phyloP scores from a whole-genome alignment of 2,797 vertebrate genomes.

The Amblyraja radiata region DNA sequence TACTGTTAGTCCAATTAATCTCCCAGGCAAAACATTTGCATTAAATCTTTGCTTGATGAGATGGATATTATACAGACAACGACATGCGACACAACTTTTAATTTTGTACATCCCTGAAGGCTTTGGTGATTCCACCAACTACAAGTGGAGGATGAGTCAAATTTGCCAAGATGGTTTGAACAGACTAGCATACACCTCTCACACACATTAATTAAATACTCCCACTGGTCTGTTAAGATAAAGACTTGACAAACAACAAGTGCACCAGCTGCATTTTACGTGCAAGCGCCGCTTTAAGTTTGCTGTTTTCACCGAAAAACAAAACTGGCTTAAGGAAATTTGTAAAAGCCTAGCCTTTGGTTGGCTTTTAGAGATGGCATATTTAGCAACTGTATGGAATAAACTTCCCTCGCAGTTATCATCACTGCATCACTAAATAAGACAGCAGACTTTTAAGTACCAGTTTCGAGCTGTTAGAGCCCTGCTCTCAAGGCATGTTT shows the following conservation, averaged over 20 bases:
- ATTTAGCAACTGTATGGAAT: constrained; percentile 65
- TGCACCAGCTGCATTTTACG: constrained; percentile 21
- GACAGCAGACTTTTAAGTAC: constrained; percentile 68
- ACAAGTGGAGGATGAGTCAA: constrained; percentile 62
- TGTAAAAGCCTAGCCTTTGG: neutral
- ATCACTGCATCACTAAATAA: constrained; percentile 57
- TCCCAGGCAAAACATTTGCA: constrained; percentile 1
- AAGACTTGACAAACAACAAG: constrained; percentile 49
- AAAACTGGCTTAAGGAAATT: constrained; percentile 23
- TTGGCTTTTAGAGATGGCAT: neutral
- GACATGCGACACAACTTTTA: constrained; percentile 66
- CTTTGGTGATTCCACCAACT: constrained; percentile 66
- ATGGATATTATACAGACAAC: constrained; percentile 65
- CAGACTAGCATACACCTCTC: constrained; percentile 65
- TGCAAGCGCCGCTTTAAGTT: neutral
- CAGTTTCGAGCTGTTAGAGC: constrained; percentile 65
- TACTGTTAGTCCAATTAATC: constrained; percentile 61
- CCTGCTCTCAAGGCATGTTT: constrained; percentile 56
- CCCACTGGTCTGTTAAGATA: constrained; percentile 68
- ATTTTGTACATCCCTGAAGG: constrained; percentile 62
- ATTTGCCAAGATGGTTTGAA: constrained; percentile 68
- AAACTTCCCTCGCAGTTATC: constrained; percentile 61
- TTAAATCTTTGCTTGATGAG: constrained; percentile 47
- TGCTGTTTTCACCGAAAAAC: neutral
- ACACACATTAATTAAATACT: constrained; percentile 68